Percentiles rank a stretch among this genome's conserved stretches.
Conservation (phyloP, 2,888 invertebrate genomes). For the Ormyrus labotus region DNA sequence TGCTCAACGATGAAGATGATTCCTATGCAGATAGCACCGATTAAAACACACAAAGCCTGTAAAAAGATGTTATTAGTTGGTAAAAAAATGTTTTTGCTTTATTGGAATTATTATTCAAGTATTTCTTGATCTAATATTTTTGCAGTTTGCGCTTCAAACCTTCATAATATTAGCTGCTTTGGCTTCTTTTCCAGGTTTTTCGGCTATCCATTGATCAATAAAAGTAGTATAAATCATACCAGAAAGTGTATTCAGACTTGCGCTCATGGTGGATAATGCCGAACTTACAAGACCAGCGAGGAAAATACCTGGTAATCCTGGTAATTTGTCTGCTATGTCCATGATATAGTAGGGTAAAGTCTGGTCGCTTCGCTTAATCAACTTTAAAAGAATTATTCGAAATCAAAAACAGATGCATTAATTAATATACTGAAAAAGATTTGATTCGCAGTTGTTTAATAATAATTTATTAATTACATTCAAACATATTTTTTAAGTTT, state of each 20-base stretch:
- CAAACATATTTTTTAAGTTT: neutral
- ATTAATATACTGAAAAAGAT: too few species aligned
- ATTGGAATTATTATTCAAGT: neutral
- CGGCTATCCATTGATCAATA: conserved; percentile 78
- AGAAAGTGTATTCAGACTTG: conserved; percentile 80
- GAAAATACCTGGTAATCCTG: conserved; percentile 85
- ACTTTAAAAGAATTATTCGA: conserved; percentile 56
- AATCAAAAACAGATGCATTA: neutral
- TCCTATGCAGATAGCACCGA: too few species aligned
- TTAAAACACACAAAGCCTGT: too few species aligned
- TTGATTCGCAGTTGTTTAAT: too few species aligned
- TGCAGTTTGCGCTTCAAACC: conserved; percentile 63
- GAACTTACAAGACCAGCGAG: conserved; percentile 86
- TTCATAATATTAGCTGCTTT: conserved; percentile 80
- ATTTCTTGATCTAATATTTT: neutral
- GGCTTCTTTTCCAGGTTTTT: conserved; percentile 76
- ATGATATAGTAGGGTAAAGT: conserved; percentile 85
- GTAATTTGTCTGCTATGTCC: conserved; percentile 81
- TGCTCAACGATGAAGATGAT: too few species aligned
- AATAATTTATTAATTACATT: neutral
- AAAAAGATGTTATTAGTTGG: too few species aligned
- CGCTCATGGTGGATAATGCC: conserved; percentile 82
- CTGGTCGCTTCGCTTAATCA: conserved; percentile 75
- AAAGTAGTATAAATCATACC: conserved; percentile 83
- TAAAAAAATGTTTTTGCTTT: neutral